Evolutionary conservation across 1,140 invertebrate genomes (phyloP), one percentile per base, ranked within the genome.

Genomic region (Stegodyphus dumicola): DNA sequence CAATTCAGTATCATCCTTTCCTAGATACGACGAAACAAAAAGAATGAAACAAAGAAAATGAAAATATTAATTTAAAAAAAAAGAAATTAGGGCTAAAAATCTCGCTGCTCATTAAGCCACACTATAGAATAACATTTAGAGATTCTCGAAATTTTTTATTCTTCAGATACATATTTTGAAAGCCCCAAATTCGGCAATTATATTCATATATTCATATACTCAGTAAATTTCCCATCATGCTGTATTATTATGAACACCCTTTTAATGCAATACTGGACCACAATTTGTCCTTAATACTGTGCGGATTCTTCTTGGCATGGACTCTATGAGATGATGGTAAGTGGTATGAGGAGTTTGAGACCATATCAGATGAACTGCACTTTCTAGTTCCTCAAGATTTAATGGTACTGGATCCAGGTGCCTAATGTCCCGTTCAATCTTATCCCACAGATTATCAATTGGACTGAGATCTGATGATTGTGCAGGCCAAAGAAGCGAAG

Each of bases 361-460:
- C 65, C 65, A 17, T 67, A 67, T 67, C 56, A 0, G 65, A 67
- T n/a, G 65, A 67, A 67, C 17, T 67, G 11, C 13, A 67, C 6
- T 67, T 17, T 67, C 11, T 0, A 0, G n/a, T 1, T 67, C 65
- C 65, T 67, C 6, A 18, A 67, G 11, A 67, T 2, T 2, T 15
- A 67, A n/a, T 2, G 17, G 6, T 67, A 67, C n/a, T 67, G 17
- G 7, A 66, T 67, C 65, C 17, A 67, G 65, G 1, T 67, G 65
- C 15, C 17, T 67, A 6, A 67, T 67, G 65, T 13, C 17, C n/a
- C 7, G 13, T 67, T 67, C 65, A 2, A 6, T 67, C 7, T 18
- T 5, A 67, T 67, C 65, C 65, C 5, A 67, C 65, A 67, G 65
- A 67, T 67, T 67, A 2, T 67, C 65, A 67, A 67, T 17, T 67